A percentile compares a stretch with the other conserved stretches of the same genome.
Evolutionary conservation across 2,888 invertebrate genomes (phyloP).

Genomic region (Clivina fossor): DNA sequence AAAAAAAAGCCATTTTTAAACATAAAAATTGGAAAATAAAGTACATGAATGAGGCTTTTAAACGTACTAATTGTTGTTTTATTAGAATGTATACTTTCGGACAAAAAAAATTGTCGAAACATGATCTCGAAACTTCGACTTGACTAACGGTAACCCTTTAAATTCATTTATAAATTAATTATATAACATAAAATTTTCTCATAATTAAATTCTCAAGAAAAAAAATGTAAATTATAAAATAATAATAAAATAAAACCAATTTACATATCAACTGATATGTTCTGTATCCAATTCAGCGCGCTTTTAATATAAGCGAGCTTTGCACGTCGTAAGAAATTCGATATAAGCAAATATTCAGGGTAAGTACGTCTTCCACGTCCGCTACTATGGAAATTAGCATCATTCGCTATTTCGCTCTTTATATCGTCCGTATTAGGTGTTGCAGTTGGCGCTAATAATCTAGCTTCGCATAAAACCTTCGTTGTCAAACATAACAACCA

Average conservation of each 20-base stretch:
- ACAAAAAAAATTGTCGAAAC: too few species aligned
- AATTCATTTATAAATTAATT: too few species aligned
- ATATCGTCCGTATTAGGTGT: not conserved
- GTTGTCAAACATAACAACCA: constrained; percentile 75
- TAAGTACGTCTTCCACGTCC: constrained; percentile 62
- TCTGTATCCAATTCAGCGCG: constrained; percentile 69
- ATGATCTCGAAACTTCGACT: too few species aligned
- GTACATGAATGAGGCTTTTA: too few species aligned
- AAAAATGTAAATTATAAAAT: not conserved
- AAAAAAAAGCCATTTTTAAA: too few species aligned
- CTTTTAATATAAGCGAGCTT: constrained; percentile 62
- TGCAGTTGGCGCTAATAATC: constrained; percentile 8
- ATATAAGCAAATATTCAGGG: constrained; percentile 71
- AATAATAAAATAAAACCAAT: too few species aligned
- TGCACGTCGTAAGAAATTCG: constrained; percentile 67
- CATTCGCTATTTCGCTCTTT: too few species aligned
- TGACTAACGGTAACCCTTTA: too few species aligned
- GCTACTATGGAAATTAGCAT: constrained; percentile 11
- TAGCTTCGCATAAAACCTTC: constrained; percentile 70
- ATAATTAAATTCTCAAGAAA: not conserved
- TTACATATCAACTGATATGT: too few species aligned
- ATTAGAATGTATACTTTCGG: too few species aligned
- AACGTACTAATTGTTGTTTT: too few species aligned
- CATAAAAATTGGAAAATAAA: too few species aligned
- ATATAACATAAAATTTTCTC: not conserved